Conservation (phyloP, 2,113 vertebrate species). For the Phylloscopus whistleri region DNA sequence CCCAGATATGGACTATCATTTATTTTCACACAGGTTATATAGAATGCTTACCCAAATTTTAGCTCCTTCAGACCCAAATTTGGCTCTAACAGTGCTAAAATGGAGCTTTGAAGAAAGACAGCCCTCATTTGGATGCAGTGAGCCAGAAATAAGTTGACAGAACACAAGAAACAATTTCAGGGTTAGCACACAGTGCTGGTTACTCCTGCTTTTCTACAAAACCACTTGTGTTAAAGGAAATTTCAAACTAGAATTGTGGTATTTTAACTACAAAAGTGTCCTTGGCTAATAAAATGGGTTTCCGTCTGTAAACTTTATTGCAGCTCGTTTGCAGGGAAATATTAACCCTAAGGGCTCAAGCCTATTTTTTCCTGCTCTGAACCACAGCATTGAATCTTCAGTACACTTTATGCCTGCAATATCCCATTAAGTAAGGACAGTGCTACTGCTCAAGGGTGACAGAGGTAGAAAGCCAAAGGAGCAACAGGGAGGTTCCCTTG, state of each 20-base stretch:
- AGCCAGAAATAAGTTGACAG: neutral
- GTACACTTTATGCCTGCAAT: neutral
- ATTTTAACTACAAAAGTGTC: neutral
- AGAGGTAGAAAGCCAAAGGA: neutral
- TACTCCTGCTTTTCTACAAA: neutral
- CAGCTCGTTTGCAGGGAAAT: neutral
- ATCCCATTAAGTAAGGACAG: neutral
- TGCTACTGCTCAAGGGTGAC: neutral
- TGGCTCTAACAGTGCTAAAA: neutral
- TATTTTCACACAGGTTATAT: neutral
- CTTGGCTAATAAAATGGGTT: neutral
- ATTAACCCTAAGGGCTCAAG: neutral
- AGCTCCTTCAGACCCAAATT: neutral
- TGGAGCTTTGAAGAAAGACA: neutral
- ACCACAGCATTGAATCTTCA: neutral
- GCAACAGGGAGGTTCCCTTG: neutral
- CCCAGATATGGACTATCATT: neutral
- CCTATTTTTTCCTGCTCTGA: neutral
- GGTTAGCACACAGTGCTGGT: neutral
- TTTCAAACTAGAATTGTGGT: neutral
- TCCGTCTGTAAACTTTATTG: neutral
- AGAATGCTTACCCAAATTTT: neutral
- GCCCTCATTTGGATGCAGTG: neutral
- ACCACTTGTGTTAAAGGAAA: neutral
- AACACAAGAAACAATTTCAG: neutral